Conservation (phyloP, 1,140 invertebrate species). For the Drosophila ananassae region DNA sequence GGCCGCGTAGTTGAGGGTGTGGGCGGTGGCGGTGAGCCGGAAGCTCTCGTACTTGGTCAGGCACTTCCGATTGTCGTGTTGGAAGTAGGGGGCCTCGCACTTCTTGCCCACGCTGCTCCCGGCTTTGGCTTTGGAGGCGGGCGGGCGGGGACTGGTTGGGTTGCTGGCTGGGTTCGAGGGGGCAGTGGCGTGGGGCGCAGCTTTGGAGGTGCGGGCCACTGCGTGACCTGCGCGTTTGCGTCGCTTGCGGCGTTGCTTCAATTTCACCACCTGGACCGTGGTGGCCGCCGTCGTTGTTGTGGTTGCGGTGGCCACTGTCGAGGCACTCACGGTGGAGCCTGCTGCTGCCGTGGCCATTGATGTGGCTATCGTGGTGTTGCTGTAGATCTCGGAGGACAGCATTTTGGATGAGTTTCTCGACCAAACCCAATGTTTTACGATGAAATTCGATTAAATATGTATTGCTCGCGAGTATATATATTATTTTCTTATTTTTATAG, state of each 20-base stretch:
- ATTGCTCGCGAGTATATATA: neutral
- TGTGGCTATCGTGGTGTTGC: constrained; percentile 47
- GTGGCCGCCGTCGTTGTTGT: constrained; percentile 40
- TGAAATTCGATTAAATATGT: neutral
- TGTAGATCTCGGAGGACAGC: constrained; percentile 74
- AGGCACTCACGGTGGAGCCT: constrained; percentile 18
- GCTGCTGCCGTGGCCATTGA: constrained; percentile 31
- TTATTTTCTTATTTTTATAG: neutral
- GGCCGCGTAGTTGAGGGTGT: constrained; percentile 73
- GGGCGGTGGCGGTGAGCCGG: constrained; percentile 57
- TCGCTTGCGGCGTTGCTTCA: constrained; percentile 75
- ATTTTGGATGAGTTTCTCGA: constrained; percentile 21
- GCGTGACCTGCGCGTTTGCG: constrained; percentile 71
- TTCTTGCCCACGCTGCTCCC: constrained; percentile 44
- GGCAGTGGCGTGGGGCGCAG: constrained; percentile 13
- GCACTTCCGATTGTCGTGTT: constrained; percentile 77
- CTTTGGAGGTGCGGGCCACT: constrained; percentile 19
- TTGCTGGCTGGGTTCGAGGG: constrained; percentile 19
- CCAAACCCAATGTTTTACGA: too few species aligned
- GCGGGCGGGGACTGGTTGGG: neutral
- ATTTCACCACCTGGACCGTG: constrained; percentile 52
- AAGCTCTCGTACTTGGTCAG: constrained; percentile 70
- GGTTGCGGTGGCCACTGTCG: constrained; percentile 17
- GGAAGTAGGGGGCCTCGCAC: constrained; percentile 72
- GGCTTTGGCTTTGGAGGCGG: neutral